These are phyloP conservation scores for Chymomyza amoena DNA, from an alignment of 2,888 invertebrate genomes.

Conservation along the genomic window DNA sequence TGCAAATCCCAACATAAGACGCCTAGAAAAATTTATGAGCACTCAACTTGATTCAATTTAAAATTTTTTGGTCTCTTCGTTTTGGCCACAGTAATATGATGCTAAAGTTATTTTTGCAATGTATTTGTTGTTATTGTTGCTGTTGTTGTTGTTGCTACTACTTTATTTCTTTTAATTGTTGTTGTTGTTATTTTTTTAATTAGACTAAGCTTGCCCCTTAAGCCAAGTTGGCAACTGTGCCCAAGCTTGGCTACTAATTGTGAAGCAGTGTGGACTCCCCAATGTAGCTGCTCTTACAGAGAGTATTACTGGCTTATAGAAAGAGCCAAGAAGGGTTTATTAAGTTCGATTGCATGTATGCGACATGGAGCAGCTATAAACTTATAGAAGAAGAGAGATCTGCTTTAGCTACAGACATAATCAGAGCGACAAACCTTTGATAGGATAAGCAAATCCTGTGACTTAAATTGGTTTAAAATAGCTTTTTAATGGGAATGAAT, in stretches of 20 bases:
- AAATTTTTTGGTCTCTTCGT: constrained; percentile 28
- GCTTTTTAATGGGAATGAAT: too few species aligned
- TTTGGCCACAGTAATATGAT: constrained; percentile 53
- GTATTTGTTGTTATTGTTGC: not conserved
- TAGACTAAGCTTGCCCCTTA: constrained; percentile 65
- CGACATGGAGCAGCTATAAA: too few species aligned
- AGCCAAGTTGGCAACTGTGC: constrained; percentile 59
- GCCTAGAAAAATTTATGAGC: constrained; percentile 66
- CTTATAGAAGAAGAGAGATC: too few species aligned
- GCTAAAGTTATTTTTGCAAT: constrained; percentile 29
- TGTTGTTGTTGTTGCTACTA: constrained; percentile 1
- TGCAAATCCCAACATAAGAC: constrained; percentile 36
- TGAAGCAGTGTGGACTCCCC: not conserved
- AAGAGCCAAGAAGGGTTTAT: too few species aligned
- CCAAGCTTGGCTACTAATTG: constrained; percentile 45
- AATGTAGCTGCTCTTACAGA: not conserved
- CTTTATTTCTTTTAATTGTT: constrained; percentile 15
- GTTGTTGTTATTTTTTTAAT: constrained; percentile 55
- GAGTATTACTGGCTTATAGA: too few species aligned
- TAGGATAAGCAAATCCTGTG: too few species aligned
- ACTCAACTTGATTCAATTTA: constrained; percentile 69
- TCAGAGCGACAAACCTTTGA: too few species aligned
- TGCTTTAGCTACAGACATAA: too few species aligned
- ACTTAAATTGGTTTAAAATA: too few species aligned
- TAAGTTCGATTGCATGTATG: too few species aligned